phyloP scores from a whole-genome alignment of 2,113 vertebrate species.

The Oostethus manadensis region DNA sequence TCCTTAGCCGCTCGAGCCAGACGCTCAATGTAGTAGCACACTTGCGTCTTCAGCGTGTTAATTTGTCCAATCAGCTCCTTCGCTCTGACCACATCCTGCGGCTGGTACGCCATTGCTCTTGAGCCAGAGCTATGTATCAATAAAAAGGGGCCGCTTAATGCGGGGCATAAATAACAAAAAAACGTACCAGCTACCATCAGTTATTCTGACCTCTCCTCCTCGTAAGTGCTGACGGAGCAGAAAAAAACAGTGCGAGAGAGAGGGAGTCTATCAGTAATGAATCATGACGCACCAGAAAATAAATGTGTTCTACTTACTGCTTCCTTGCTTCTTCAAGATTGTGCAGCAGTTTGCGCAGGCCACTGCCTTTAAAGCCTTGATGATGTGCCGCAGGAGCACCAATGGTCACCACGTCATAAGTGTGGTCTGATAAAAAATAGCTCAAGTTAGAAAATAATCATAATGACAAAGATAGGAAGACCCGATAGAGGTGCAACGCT shows the following conservation, averaged over 20 bases:
- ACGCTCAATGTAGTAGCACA: conserved; percentile 95
- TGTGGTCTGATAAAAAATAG: conserved; percentile 76
- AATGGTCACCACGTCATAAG: conserved; percentile 93
- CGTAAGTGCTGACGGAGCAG: conserved; percentile 80
- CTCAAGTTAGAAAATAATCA: neutral
- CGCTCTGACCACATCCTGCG: conserved; percentile 88
- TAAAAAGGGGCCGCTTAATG: neutral
- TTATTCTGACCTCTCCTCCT: conserved; percentile 90
- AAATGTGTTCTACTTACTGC: conserved; percentile 78
- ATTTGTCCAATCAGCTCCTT: conserved; percentile 97
- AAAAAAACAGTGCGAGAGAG: conserved; percentile 41
- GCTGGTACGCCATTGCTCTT: conserved; percentile 85
- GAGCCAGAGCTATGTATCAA: conserved; percentile 68
- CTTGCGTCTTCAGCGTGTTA: conserved; percentile 95
- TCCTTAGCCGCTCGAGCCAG: conserved; percentile 94
- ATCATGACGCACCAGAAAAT: neutral
- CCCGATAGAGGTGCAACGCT: no score
- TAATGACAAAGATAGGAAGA: neutral
- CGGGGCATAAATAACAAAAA: neutral
- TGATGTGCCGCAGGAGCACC: conserved; percentile 95
- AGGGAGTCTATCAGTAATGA: neutral
- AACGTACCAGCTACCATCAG: neutral
- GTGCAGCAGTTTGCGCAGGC: conserved; percentile 87
- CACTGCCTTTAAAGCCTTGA: conserved; percentile 93
- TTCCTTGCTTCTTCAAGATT: conserved; percentile 95